phyloP scores from a whole-genome alignment of 1,140 invertebrate genomes.

The Drosophila sp. region DNA sequence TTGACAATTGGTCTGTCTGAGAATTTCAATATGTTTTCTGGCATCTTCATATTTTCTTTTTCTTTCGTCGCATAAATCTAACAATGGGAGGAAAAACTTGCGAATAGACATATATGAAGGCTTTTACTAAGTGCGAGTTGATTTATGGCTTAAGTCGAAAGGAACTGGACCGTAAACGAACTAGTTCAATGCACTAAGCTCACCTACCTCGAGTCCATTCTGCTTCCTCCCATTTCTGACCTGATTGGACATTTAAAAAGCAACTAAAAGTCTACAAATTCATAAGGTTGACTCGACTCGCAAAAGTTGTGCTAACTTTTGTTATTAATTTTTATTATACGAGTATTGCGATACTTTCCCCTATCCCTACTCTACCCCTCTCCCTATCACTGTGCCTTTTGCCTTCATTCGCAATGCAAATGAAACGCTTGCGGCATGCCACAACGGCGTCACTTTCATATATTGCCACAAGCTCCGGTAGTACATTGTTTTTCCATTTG shows the following conservation, averaged over 20 bases:
- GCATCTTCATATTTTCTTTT: constrained; percentile 49
- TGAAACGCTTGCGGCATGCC: constrained; percentile 63
- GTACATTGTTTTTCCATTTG: constrained; percentile 75
- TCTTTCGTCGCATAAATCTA: constrained; percentile 57
- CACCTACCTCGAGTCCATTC: not conserved
- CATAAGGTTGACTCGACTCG: constrained; percentile 19
- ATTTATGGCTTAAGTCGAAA: constrained; percentile 18
- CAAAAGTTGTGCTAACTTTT: constrained; percentile 44
- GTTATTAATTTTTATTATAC: constrained; percentile 67
- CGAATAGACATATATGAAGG: constrained; percentile 45
- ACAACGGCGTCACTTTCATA: constrained; percentile 27
- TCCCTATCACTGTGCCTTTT: not conserved
- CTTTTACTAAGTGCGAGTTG: constrained; percentile 37
- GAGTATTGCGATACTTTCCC: not conserved
- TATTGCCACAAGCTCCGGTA: constrained; percentile 44
- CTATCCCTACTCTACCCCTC: not conserved
- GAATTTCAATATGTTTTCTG: constrained; percentile 72
- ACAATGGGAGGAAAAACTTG: constrained; percentile 46
- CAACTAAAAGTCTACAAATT: constrained; percentile 7
- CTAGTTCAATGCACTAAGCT: constrained; percentile 26
- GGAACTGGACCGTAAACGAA: constrained; percentile 13
- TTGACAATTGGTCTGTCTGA: constrained; percentile 74
- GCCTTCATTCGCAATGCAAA: constrained; percentile 56
- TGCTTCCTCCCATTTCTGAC: not conserved
- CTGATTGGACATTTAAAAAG: not conserved